phyloP scores from a whole-genome alignment of 2,113 vertebrate genomes.

The Pachypanchax playfairii region DNA sequence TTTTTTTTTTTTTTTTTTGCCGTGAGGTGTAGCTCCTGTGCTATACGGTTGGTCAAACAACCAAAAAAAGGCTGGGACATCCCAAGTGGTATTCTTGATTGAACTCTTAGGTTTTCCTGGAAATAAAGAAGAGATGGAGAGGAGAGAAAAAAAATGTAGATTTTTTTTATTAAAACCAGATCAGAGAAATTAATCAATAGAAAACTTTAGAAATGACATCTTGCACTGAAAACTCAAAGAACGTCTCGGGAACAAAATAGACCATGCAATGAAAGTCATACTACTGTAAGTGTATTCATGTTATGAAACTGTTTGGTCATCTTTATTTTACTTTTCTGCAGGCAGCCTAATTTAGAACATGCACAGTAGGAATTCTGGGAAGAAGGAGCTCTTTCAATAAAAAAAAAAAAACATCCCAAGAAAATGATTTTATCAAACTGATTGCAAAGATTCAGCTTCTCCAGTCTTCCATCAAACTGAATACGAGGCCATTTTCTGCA shows the following conservation, averaged over 20 bases:
- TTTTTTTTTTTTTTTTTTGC: not conserved
- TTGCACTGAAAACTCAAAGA: slow-evolving; percentile 56
- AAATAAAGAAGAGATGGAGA: slow-evolving; percentile 37
- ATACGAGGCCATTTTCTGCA: slow-evolving; percentile 24
- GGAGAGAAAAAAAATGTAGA: not conserved
- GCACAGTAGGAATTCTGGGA: slow-evolving; percentile 83
- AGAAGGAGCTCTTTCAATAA: no score
- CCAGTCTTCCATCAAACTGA: slow-evolving; percentile 5
- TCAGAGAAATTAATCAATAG: slow-evolving; percentile 25
- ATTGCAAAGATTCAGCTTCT: not conserved
- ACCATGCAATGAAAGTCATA: slow-evolving; percentile 73
- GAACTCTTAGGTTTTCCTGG: slow-evolving; percentile 74
- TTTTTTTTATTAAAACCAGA: slow-evolving; percentile 43
- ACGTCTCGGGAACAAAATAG: slow-evolving; percentile 49
- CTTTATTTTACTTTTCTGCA: slow-evolving; percentile 64
- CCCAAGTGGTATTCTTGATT: slow-evolving; percentile 80
- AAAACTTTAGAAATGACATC: slow-evolving; percentile 48
- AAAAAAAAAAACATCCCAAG: not conserved
- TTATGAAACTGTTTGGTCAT: slow-evolving; percentile 52
- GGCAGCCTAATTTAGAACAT: slow-evolving; percentile 81
- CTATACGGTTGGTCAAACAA: slow-evolving; percentile 78
- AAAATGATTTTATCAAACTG: slow-evolving; percentile 2
- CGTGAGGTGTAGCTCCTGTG: slow-evolving; percentile 77
- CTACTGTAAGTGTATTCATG: slow-evolving; percentile 57
- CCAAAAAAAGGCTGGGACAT: slow-evolving; percentile 77